Conservation (phyloP, 2,888 invertebrate species). For the Patella pellucida region DNA sequence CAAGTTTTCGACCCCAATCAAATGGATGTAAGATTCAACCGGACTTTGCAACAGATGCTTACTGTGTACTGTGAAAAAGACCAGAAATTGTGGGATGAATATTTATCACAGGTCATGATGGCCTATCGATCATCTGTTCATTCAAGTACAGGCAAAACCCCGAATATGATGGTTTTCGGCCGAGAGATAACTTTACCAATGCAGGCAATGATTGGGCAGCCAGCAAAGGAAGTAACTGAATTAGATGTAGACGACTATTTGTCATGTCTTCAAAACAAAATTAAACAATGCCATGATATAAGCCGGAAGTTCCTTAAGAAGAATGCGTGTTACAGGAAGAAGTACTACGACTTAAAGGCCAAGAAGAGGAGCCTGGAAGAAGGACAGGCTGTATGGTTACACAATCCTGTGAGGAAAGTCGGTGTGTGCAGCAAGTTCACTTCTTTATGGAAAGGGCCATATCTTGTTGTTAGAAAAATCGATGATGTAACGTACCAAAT, state of each 20-base stretch:
- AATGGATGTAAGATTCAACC: slow-evolving; percentile 24
- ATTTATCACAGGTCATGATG: slow-evolving; percentile 16
- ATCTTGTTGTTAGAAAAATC: not conserved
- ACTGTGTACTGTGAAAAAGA: slow-evolving; percentile 14
- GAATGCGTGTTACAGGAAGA: not conserved
- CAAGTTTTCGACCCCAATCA: too few relatives aligned
- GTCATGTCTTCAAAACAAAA: not conserved
- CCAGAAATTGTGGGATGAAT: slow-evolving; percentile 14
- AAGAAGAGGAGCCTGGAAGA: not conserved
- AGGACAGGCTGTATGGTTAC: slow-evolving; percentile 15
- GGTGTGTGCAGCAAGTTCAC: slow-evolving; percentile 12
- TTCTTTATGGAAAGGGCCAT: slow-evolving; percentile 15
- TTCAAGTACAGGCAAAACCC: slow-evolving; percentile 14
- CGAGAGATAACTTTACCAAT: not conserved
- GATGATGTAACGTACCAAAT: slow-evolving; percentile 15
- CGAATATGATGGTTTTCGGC: slow-evolving; percentile 15
- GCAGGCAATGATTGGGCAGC: not conserved
- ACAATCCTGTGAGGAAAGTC: not conserved
- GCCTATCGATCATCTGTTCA: slow-evolving; percentile 18
- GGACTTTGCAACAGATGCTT: slow-evolving; percentile 25
- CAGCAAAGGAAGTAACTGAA: not conserved
- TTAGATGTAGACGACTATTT: not conserved
- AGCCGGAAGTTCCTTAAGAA: not conserved
- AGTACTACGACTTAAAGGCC: slow-evolving; percentile 2
- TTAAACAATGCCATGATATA: not conserved